These are phyloP conservation scores for Lampropteryx suffumata DNA, from an alignment of 2,888 invertebrate genomes.

Conservation along the genomic window DNA sequence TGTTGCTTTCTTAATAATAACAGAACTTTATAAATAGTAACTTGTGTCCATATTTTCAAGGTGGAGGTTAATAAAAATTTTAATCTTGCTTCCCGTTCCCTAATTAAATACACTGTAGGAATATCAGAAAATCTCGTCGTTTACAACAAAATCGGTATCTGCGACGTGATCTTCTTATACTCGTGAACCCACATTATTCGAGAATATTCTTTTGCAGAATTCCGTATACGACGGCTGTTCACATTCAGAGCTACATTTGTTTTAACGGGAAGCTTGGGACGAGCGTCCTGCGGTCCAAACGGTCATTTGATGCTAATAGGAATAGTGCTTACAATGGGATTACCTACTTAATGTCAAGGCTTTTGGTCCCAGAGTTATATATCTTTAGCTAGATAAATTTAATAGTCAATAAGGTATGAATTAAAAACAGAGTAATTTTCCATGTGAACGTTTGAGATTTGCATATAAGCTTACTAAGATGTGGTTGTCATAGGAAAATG, in stretches of 20 bases:
- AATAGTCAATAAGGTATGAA: too few species aligned
- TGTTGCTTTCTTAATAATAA: too few species aligned
- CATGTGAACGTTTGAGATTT: too few species aligned
- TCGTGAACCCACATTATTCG: conserved; percentile 20
- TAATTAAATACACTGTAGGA: too few species aligned
- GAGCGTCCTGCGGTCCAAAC: conserved; percentile 47
- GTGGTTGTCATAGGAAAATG: too few species aligned
- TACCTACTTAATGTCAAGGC: conserved; percentile 52
- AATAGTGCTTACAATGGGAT: conserved; percentile 64
- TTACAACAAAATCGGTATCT: conserved; percentile 7
- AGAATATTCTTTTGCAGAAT: conserved; percentile 25
- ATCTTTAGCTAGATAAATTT: too few species aligned
- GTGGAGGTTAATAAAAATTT: too few species aligned
- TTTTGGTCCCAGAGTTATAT: conserved; percentile 38
- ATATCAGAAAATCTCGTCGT: not conserved
- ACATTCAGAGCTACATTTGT: conserved; percentile 29
- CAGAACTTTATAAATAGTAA: too few species aligned
- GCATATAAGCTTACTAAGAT: too few species aligned
- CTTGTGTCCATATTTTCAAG: too few species aligned
- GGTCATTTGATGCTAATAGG: conserved; percentile 65
- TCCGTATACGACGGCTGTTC: conserved; percentile 25
- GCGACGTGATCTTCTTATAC: conserved; percentile 8
- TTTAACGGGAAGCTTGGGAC: conserved; percentile 38
- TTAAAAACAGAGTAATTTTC: too few species aligned
- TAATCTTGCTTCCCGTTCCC: too few species aligned